Evolutionary conservation across 1,140 invertebrate genomes (phyloP).

Genomic region (Drosophila aff.): DNA sequence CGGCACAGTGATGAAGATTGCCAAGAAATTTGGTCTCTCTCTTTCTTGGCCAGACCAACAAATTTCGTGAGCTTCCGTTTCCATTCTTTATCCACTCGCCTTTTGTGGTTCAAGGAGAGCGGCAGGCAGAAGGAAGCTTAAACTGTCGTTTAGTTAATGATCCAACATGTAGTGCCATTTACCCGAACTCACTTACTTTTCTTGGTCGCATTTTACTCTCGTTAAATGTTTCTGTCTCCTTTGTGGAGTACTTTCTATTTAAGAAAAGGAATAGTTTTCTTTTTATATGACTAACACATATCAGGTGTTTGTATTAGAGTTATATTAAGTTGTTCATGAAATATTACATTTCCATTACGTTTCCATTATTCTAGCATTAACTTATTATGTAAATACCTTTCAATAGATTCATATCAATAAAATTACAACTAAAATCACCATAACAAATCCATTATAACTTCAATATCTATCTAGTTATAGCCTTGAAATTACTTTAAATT

Average conservation of each 20-base stretch:
- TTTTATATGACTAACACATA: background rate
- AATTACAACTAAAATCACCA: background rate
- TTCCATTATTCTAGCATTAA: too few species aligned
- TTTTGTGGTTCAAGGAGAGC: slow-evolving; percentile 15
- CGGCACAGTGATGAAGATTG: slow-evolving; percentile 35
- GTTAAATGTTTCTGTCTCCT: slow-evolving; percentile 31
- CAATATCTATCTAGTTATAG: background rate
- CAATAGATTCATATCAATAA: background rate
- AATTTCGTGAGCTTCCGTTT: slow-evolving; percentile 39
- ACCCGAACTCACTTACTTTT: slow-evolving; percentile 24
- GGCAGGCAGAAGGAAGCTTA: slow-evolving; percentile 53
- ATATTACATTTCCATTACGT: too few species aligned
- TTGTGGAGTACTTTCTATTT: slow-evolving; percentile 56
- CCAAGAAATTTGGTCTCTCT: slow-evolving; percentile 45
- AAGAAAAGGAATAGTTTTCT: background rate
- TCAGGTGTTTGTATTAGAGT: too few species aligned
- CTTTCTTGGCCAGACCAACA: slow-evolving; percentile 17
- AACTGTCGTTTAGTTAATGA: slow-evolving; percentile 80
- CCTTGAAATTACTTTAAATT: too few species aligned
- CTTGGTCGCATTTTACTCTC: slow-evolving; percentile 4
- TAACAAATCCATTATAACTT: background rate
- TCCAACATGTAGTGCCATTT: slow-evolving; percentile 64
- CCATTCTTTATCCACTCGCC: slow-evolving; percentile 14
- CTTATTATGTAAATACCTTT: background rate
- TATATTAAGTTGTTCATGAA: too few species aligned